Evolutionary conservation across 1,140 invertebrate species (phyloP), one percentile per base, ranked within the genome.

Genomic region (Lerema accius): DNA sequence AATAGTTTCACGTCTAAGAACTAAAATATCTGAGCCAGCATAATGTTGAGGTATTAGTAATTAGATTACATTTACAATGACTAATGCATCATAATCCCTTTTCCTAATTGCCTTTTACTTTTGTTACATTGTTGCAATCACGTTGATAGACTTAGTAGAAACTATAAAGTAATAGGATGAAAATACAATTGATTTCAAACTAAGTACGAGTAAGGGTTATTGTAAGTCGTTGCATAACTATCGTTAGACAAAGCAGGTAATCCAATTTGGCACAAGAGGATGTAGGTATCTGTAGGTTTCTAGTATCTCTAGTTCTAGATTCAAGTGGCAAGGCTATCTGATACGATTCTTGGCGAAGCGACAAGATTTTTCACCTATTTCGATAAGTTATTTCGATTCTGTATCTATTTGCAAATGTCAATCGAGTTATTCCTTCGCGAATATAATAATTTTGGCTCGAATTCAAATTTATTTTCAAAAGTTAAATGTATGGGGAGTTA

Each of bases 301-400:
- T 40, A n/a, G 42, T 59, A 59, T 46, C 28, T 46, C 42, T 6
- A 46, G 19, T 23, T 46, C 11, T 13, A 16, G 17, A 15, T 46
- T 23, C 28, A 14, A 45, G 53, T 46, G 11, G 28, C 43, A 46
- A 59, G 55, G 40, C 43, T 28, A 48, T 59, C 40, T n/a, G 28
- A 59, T 46, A 46, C 42, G n/a, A 59, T 46, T 59, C 55, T 58
- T 58, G 55, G 55, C 55, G 23, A 42, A 14, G 6, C 19, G 43
- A 58, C 4, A 58, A 58, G 42, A 35, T 42, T 46, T 43, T 46
- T 58, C 40, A 46, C 42, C 42, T 46, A 46, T 46, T 58, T 58
- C 15, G 55, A 58, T 46, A 58, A 58, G 42, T 46, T 58, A 58
- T 58, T 56, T 45, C 40, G 28, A 13, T 11, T 28, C 55, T 46